Base-by-base conservation (phyloP, 2,888 invertebrate genomes). In the Malthinus seriepunctatus region DNA sequence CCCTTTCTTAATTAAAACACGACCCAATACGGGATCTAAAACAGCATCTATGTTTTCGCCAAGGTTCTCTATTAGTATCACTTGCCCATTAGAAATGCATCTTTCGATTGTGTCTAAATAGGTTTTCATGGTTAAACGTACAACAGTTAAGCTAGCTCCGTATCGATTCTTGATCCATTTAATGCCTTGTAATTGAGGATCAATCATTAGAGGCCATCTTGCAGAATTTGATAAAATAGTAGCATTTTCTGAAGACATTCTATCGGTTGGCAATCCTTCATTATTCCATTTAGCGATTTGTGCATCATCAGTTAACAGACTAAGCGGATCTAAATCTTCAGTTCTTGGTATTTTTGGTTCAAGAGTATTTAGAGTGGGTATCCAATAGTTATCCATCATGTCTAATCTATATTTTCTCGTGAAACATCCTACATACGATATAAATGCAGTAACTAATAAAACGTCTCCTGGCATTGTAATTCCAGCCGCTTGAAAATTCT, bases 101-200 rank as follows among this genome's bases (percentile, higher is more conserved):
- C 83, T 81, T 75, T 92, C 96, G 60, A 97, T 89, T 9, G 83
- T 83, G 69, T 95, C 95, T 67, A 97, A 77, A 77, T 95, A 96
- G 69, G 88, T 90, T 63, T 87, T 88, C 73, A 90, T 89, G 0
- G 90, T 90, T 33, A 95, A 81, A 32, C 95, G 85, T n/a, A 95
- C 82, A 3, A 92, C 86, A 49, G 87, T 85, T 42, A 97, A 78
- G 1, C 82, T 76, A 0, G 86, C 85, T 0, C 90, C 90, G 76
- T 90, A 96, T 71, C 85, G 89, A n/a, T 84, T 88, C 79, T 95
- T 96, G 62, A 97, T 95, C 97, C 97, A 97, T 78, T 95, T 96
- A 51, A 95, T 85, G 11, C 93, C 95, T 83, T 95, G 94, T 9
- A 79, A 65, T 77, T 95, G 95, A 0, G 96, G 96, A 80, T 97